Evolutionary conservation across 2,113 vertebrate species (phyloP).

Genomic region (Phalacrocorax aristotelis): DNA sequence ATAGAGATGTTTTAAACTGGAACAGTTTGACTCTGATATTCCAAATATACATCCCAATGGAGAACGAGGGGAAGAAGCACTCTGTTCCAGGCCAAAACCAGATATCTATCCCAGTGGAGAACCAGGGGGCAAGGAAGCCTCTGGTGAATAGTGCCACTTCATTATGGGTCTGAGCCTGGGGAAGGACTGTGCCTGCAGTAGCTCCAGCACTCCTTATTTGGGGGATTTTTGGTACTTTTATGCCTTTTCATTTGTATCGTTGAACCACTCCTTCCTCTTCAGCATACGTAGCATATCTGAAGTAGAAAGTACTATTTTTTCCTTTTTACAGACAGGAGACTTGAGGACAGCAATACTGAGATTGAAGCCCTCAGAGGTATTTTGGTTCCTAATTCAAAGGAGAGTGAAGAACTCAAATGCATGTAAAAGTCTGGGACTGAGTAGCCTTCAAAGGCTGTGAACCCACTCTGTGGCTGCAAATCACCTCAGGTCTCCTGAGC

Average conservation of each 20-base stretch:
- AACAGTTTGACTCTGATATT: not conserved
- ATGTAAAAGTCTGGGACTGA: not conserved
- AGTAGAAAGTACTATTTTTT: not conserved
- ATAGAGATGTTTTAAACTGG: not conserved
- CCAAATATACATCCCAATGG: not conserved
- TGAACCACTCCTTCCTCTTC: not conserved
- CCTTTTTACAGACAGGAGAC: not conserved
- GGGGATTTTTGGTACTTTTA: not conserved
- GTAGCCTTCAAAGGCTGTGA: not conserved
- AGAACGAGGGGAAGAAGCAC: not conserved
- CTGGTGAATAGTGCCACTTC: not conserved
- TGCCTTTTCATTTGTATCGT: not conserved
- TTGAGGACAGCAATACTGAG: not conserved
- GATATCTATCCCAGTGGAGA: not conserved
- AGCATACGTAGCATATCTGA: not conserved
- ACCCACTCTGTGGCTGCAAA: not conserved
- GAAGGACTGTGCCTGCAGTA: not conserved
- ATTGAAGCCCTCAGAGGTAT: accelerated
- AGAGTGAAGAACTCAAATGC: not conserved
- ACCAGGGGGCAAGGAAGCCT: not conserved
- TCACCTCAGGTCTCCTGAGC: not conserved
- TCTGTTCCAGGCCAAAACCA: not conserved
- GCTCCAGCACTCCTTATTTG: not conserved
- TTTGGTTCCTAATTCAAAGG: not conserved
- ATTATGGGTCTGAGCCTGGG: not conserved